Percentiles rank a stretch among this genome's conserved stretches.
Evolutionary conservation across 2,888 invertebrate species (phyloP).

Genomic region (Craniophora ligustri): DNA sequence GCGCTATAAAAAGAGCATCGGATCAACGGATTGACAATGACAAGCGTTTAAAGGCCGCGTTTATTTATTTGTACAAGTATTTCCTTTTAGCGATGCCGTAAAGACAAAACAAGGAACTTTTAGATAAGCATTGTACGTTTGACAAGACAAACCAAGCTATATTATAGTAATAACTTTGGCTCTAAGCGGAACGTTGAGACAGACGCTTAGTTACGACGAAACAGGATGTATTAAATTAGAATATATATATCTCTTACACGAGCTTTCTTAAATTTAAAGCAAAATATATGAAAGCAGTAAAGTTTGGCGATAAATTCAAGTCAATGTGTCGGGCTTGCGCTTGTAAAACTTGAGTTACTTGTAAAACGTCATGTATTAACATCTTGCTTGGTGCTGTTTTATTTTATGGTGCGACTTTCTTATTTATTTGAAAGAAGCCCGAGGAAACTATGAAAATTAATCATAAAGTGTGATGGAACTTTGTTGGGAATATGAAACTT

Average conservation of each 20-base stretch:
- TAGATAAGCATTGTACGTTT: conserved; percentile 81
- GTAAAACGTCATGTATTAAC: conserved; percentile 52
- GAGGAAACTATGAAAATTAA: conserved; percentile 37
- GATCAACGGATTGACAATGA: conserved; percentile 86
- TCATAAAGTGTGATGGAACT: conserved; percentile 25
- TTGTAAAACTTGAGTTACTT: conserved; percentile 54
- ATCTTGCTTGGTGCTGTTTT: conserved; percentile 35
- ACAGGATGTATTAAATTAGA: conserved; percentile 81
- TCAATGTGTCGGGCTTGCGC: conserved; percentile 39
- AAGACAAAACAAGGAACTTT: conserved; percentile 83
- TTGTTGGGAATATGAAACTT: conserved; percentile 11
- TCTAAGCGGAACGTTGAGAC: conserved; percentile 69
- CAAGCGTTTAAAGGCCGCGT: conserved; percentile 83
- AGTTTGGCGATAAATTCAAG: conserved; percentile 55
- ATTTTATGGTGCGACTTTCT: conserved; percentile 32
- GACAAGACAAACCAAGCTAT: conserved; percentile 70
- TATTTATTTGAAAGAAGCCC: conserved; percentile 33
- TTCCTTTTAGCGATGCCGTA: conserved; percentile 84
- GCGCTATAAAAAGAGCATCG: conserved; percentile 81
- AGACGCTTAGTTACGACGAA: conserved; percentile 65
- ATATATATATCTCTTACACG: conserved; percentile 60
- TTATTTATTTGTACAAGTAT: conserved; percentile 87
- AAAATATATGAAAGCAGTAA: conserved; percentile 52
- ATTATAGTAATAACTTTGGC: conserved; percentile 81
- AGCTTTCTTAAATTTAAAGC: conserved; percentile 55